Base-by-base conservation (phyloP, 1,140 invertebrate species). In the Trissolcus basalis region DNA sequence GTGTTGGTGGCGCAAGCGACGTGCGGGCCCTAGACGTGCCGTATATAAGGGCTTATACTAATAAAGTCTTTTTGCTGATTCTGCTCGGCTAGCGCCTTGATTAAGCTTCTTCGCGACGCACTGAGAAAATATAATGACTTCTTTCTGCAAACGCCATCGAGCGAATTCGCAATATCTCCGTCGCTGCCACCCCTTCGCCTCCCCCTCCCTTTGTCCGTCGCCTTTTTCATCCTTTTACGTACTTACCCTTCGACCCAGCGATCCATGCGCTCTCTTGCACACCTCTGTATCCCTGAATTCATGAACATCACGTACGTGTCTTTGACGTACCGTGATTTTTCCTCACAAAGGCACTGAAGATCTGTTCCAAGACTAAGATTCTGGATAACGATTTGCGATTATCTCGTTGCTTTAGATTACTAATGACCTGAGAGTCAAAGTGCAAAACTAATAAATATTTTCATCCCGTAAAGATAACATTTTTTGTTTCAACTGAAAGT, bases 41-140 rank as follows among this genome's bases (percentile, higher is more conserved):
- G 56, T 74, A 74, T 70, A 76, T 72, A 70, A 75, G 69, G 68
- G 63, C 72, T 78, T 78, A 86, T 85, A 87, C 85, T 86, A 84
- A 86, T 86, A 79, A 84, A 82, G 82, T 87, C 84, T 83, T 88
- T 86, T 88, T 88, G 84, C 85, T 86, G 86, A 88, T 87, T 88
- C 87, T 80, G 80, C 86, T 87, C 86, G 85, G 86, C 84, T 85
- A 83, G 83, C 81, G 79, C 77, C 86, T 87, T 88, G 85, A 88
- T 88, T 87, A 87, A 88, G 86, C 85, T 87, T 69, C 82, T 77
- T 50, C 81, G 82, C 87, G 85, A 87, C 87, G 87, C 85, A 83
- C 74, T 78, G 76, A 83, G 86, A 87, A 88, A 87, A 88, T 88
- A 87, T 88, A 88, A 88, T 85, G 85, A 86, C 82, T 85, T 84